Evolutionary conservation across 2,888 invertebrate species (phyloP), one percentile per base, ranked within the genome.

Genomic region (Auanema freiburgensis): DNA sequence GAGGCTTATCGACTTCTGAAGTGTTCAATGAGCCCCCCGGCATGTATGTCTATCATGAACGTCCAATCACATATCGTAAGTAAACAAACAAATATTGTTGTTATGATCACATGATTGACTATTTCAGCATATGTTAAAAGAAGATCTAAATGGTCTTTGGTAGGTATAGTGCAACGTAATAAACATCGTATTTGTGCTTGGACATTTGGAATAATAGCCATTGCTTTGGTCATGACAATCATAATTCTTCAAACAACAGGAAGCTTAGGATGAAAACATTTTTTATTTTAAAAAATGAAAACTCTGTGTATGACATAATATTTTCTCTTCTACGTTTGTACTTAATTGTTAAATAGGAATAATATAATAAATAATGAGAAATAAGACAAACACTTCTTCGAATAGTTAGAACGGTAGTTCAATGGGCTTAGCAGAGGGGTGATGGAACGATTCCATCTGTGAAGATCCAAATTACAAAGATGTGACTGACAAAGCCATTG

Each of bases 401-500:
- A 33, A 33, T 33, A 8, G 8, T 33, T 33, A 33, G 33, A 33
- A 8, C 33, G 33, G 33, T 33, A 33, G 33, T 8, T 33, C 33
- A 33, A 33, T 33, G 33, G 33, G 8, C 33, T 33, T 33, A 33
- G 33, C 3, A 33, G 33, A 5, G 33, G 33, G 8, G 33, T 33
- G 33, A 33, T 33, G 21, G 16, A 18, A 21, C 46, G 46, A 16
- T 21, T 52, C 24, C n/a, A 21, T 41, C 67, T 50, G 57, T 72
- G 66, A n/a, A 66, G 41, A 53, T 72, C 71, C 40, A 55, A 64
- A 53, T 79, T 79, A 56, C 79, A 79, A 41, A 77, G 71, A 64
- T 78, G 72, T n/a, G 67, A 59, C 33, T 69, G 61, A 53, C 79
- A 79, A 1, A 79, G 50, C 76, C 77, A 79, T 63, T 79, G 79